These are phyloP conservation scores for Tachina lurida DNA, from an alignment of 2,888 invertebrate genomes.

Conservation along the genomic window DNA sequence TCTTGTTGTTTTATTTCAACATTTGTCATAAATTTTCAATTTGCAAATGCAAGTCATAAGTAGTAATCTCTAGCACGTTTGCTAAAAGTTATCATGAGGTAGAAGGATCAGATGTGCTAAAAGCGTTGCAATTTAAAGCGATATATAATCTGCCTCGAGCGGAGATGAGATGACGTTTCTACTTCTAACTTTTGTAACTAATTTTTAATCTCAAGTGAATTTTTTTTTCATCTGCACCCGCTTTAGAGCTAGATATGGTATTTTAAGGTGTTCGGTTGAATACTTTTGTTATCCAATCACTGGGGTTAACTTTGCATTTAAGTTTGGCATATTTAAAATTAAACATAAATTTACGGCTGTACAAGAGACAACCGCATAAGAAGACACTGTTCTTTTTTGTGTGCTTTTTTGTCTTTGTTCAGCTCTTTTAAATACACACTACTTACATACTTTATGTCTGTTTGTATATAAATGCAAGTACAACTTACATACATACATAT, in stretches of 20 bases:
- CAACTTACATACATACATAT: slow-evolving; percentile 9
- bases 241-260: neutral
- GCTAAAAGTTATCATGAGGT: too few relatives aligned
- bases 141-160: too few relatives aligned
- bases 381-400: slow-evolving; percentile 62
- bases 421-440: slow-evolving; percentile 9
- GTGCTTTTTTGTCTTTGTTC: slow-evolving; percentile 45
- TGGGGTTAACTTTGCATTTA: slow-evolving; percentile 1
- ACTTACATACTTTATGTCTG: neutral
- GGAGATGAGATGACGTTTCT: too few relatives aligned
- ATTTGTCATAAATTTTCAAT: too few relatives aligned
- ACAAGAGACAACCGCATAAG: neutral
- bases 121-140: too few relatives aligned
- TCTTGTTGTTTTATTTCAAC: too few relatives aligned
- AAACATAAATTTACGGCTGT: slow-evolving; percentile 2
- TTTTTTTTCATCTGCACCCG: too few relatives aligned
- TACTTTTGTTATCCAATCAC: neutral
- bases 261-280: neutral
- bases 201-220: too few relatives aligned
- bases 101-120: too few relatives aligned
- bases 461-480: neutral
- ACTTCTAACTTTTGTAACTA: too few relatives aligned
- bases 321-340: slow-evolving; percentile 13
- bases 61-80: too few relatives aligned
- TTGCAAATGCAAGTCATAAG: too few relatives aligned